A percentile compares a stretch with the other conserved stretches of the same genome.
Conservation (phyloP, 2,113 vertebrate genomes). For the Podarcis raffonei region DNA sequence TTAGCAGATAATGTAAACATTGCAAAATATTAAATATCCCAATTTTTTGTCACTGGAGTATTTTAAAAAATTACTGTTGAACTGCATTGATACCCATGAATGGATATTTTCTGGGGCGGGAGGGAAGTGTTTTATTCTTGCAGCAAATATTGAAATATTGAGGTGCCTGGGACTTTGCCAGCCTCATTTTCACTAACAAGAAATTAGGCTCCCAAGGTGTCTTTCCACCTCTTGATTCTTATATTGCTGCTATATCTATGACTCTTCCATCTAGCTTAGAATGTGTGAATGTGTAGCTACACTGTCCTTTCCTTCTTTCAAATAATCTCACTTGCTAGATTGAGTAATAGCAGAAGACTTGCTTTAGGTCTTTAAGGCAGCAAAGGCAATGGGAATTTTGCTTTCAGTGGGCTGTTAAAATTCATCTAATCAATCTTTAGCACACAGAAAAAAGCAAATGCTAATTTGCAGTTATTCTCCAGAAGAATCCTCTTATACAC, state of each 20-base stretch:
- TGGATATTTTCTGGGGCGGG: background rate
- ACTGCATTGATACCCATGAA: background rate
- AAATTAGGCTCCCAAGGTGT: constrained; percentile 51
- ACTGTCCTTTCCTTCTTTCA: constrained; percentile 21
- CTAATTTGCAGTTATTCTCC: background rate
- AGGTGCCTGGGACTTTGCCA: background rate
- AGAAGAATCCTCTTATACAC: background rate
- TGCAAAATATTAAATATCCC: background rate
- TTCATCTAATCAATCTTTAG: constrained; percentile 36
- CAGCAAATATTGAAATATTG: background rate
- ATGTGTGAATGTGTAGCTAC: constrained; percentile 55
- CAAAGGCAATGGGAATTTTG: background rate
- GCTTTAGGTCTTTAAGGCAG: background rate
- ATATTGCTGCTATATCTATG: constrained; percentile 69
- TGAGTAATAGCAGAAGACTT: background rate
- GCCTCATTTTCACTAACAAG: constrained; percentile 50
- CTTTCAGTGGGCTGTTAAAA: background rate
- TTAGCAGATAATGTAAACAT: background rate
- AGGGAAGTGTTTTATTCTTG: background rate
- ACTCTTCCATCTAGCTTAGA: constrained; percentile 65
- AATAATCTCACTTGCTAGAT: background rate
- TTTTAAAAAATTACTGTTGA: background rate
- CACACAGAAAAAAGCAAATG: constrained; percentile 22
- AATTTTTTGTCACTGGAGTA: background rate
- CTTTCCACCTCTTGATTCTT: constrained; percentile 62